Evolutionary conservation across 2,888 invertebrate genomes (phyloP).

Genomic region (Phania funesta): DNA sequence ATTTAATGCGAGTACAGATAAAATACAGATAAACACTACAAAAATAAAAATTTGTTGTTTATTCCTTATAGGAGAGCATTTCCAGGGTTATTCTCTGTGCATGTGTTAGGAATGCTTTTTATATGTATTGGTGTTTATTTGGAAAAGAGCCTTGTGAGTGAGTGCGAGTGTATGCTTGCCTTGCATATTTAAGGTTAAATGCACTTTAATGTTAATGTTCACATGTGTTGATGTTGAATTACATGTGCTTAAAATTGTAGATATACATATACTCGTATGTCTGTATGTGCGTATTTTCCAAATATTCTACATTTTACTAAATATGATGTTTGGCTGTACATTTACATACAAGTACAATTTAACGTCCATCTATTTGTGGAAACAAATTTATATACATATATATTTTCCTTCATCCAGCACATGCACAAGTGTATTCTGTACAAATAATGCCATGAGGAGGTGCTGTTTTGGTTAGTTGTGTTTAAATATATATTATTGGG

Average conservation of each 20-base stretch:
- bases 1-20: slow-evolving; percentile 25
- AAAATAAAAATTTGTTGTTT: slow-evolving; percentile 8
- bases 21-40: slow-evolving; percentile 39
- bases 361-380: slow-evolving; percentile 42
- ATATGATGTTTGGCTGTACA: slow-evolving; percentile 40
- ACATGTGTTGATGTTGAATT: slow-evolving; percentile 50
- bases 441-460: slow-evolving; percentile 51
- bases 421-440: slow-evolving; percentile 11
- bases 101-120: slow-evolving; percentile 1
- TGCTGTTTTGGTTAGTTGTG: slow-evolving; percentile 48
- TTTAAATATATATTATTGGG: slow-evolving; percentile 56
- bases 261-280: no score
- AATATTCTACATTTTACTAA: slow-evolving; percentile 24
- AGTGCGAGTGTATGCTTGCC: background rate
- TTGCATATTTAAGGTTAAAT: slow-evolving; percentile 51
- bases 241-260: background rate
- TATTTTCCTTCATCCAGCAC: background rate
- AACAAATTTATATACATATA: slow-evolving; percentile 31
- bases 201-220: slow-evolving; percentile 59
- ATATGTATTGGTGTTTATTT: slow-evolving; percentile 15
- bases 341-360: slow-evolving; percentile 16
- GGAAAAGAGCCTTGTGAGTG: background rate
- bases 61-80: background rate
- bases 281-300: slow-evolving; percentile 7
- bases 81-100: background rate